Evolutionary conservation across 2,797 vertebrate genomes (phyloP).

Genomic region (Nyctibius grandis): DNA sequence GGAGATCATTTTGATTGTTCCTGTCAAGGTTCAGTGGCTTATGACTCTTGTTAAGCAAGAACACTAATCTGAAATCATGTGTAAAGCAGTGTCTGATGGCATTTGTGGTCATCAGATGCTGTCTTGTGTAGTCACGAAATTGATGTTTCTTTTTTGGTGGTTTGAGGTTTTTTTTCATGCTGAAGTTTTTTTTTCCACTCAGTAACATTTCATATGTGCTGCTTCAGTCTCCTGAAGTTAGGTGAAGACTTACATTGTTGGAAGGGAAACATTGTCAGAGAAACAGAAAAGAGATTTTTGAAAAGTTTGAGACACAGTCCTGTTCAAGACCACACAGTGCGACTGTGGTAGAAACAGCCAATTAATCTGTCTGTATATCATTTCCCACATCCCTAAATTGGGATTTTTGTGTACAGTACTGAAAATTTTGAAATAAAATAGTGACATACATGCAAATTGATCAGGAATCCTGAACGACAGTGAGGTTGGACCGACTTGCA

Average conservation of each 20-base stretch:
- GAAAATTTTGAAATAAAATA: neutral
- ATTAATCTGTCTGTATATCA: neutral
- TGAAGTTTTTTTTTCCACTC: neutral
- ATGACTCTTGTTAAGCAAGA: neutral
- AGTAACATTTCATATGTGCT: neutral
- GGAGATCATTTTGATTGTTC: neutral
- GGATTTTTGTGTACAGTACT: neutral
- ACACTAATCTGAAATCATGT: neutral
- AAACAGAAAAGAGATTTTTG: neutral
- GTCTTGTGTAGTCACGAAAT: neutral
- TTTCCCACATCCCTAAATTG: neutral
- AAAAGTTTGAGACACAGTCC: neutral
- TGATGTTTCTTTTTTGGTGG: neutral
- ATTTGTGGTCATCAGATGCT: neutral
- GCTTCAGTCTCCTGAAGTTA: neutral
- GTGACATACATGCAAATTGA: neutral
- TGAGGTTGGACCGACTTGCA: neutral
- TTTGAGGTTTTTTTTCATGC: accelerated
- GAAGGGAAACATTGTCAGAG: neutral
- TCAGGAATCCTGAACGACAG: neutral
- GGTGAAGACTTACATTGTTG: neutral
- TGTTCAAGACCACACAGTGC: neutral
- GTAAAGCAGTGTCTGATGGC: neutral
- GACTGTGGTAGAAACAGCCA: neutral
- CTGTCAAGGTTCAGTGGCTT: neutral